A percentile compares a stretch with the other conserved stretches of the same genome.
Conservation (phyloP, 2,888 invertebrate species). For the Orchesella flavescens region DNA sequence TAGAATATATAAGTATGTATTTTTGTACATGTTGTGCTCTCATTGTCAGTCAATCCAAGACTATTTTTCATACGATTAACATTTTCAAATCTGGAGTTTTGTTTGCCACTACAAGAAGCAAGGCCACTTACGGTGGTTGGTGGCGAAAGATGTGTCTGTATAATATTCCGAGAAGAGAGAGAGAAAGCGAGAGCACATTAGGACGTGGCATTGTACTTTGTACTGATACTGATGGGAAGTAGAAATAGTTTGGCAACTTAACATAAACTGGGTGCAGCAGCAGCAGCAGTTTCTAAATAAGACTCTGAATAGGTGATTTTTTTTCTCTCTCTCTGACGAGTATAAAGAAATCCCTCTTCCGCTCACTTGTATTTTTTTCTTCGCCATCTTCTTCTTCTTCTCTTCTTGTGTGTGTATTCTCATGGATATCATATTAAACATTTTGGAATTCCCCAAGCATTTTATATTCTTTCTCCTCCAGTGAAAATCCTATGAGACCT, state of each 20-base stretch:
- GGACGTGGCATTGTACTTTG: no score
- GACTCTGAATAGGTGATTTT: no score
- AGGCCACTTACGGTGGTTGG: background rate
- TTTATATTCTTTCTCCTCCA: constrained; percentile 29
- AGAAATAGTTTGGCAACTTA: no score
- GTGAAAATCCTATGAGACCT: constrained; percentile 46
- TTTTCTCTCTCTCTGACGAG: no score
- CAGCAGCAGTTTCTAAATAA: no score
- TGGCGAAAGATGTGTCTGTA: no score
- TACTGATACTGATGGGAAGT: no score
- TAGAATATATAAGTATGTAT: no score
- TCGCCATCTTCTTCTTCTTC: background rate
- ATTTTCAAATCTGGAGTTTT: background rate
- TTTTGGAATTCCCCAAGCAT: constrained; percentile 45
- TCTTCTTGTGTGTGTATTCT: background rate
- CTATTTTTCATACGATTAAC: constrained; percentile 4
- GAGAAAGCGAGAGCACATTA: no score
- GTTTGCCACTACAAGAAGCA: background rate
- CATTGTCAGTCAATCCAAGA: background rate
- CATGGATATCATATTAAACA: constrained; percentile 32
- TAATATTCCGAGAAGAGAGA: no score
- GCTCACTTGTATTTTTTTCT: background rate
- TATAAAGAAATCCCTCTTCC: constrained; percentile 10
- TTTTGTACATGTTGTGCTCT: no score
- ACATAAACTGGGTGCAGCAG: no score